phyloP scores from a whole-genome alignment of 2,797 vertebrate genomes.

The Erpetoichthys calabaricus region DNA sequence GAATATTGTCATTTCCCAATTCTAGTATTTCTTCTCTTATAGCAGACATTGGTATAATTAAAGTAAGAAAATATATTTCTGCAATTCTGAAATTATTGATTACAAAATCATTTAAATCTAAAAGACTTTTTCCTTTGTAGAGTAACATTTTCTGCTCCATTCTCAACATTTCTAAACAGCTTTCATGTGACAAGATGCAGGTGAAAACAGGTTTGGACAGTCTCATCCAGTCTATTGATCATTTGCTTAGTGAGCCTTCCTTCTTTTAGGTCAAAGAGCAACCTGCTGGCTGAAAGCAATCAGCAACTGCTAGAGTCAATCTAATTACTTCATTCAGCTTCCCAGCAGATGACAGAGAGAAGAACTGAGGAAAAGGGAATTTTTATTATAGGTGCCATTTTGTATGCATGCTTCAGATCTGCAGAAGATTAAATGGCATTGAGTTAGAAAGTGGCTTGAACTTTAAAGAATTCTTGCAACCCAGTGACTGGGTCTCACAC shows the following conservation, averaged over 20 bases:
- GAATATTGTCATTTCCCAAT: too few relatives aligned
- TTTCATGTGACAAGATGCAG: too few relatives aligned
- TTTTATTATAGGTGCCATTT: constrained; percentile 22
- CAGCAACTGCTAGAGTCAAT: constrained; percentile 26
- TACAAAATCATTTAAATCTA: too few relatives aligned
- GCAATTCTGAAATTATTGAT: too few relatives aligned
- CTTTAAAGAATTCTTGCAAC: constrained; percentile 20
- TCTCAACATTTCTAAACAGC: too few relatives aligned
- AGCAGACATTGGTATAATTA: too few relatives aligned
- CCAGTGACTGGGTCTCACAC: constrained; percentile 19
- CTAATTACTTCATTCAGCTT: constrained; percentile 25
- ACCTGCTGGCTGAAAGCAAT: constrained; percentile 25
- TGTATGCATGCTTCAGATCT: constrained; percentile 18
- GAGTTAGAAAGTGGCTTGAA: constrained; percentile 24
- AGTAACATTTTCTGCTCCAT: too few relatives aligned
- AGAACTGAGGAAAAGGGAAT: constrained; percentile 20
- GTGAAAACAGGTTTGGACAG: constrained; percentile 22
- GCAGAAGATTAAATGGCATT: constrained; percentile 29
- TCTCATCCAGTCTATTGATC: constrained; percentile 24
- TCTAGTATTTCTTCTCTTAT: too few relatives aligned
- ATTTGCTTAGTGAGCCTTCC: constrained; percentile 22
- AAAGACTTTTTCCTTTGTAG: too few relatives aligned
- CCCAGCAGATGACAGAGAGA: constrained; percentile 20
- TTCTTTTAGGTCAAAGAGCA: constrained; percentile 20
- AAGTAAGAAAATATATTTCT: too few relatives aligned